Conservation (phyloP, 2,888 invertebrate genomes). For the Acleris laterana region DNA sequence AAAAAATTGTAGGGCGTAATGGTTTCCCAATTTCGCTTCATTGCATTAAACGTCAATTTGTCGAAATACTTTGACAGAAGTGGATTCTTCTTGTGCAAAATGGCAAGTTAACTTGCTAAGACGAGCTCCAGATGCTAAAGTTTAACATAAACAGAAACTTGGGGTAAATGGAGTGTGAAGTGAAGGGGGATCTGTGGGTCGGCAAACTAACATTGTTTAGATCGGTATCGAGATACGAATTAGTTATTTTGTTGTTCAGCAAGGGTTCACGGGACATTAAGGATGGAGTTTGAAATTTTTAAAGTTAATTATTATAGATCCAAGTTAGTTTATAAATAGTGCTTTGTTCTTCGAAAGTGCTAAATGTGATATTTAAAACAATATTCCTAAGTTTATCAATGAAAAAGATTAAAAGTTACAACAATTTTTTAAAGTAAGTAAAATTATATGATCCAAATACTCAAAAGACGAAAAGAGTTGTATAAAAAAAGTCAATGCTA, state of each 20-base stretch:
- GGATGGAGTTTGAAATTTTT: slow-evolving; percentile 8
- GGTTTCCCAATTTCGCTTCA: not conserved
- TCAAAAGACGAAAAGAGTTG: too few species aligned
- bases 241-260: slow-evolving; percentile 31
- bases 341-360: too few species aligned
- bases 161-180: slow-evolving; percentile 61
- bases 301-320: not conserved
- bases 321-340: too few species aligned
- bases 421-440: too few species aligned
- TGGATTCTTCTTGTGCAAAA: slow-evolving; percentile 56
- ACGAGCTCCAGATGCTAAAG: slow-evolving; percentile 58
- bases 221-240: slow-evolving; percentile 33
- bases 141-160: slow-evolving; percentile 68
- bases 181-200: slow-evolving; percentile 46
- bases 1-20: not conserved
- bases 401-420: too few species aligned
- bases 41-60: slow-evolving; percentile 23
- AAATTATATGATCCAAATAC: too few species aligned
- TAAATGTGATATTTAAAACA: too few species aligned
- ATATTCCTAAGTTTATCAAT: too few species aligned
- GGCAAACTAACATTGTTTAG: slow-evolving; percentile 36
- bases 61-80: slow-evolving; percentile 41
- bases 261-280: slow-evolving; percentile 20
- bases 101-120: slow-evolving; percentile 68
- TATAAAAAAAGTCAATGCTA: too few species aligned